Evolutionary conservation across 2,113 vertebrate species (phyloP), one percentile per base, ranked within the genome.

Genomic region (Dasyprocta punctata): DNA sequence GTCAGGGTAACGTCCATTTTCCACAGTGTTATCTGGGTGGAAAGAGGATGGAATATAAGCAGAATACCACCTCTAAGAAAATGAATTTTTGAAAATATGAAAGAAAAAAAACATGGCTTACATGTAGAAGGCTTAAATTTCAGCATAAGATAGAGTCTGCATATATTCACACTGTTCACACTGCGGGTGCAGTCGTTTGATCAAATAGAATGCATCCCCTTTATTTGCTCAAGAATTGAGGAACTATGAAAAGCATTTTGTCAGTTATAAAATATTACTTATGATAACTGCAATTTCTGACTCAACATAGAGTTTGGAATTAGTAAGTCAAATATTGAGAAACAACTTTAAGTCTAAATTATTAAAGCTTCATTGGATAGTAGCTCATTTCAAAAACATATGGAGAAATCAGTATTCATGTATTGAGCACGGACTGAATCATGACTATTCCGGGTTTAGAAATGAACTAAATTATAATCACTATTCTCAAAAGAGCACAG

Each of bases 151-250:
- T 86, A 52, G 93, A 52, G 47, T 14, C 12, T 71, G 30, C 47
- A 36, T 0, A 63, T 11, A 92, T 24, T 33, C 86, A 26, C 12
- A 60, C 41, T 71, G 5, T 36, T 73, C 5, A 44, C 20, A 54
- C 22, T 7, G 0, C 54, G 7, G 75, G 8, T 4, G 77, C 65
- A 77, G 16, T 69, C 38, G 65, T 82, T 73, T 47, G 38, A 9
- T 49, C 83, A 91, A 52, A 19, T 89, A 24, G 10, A 67, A 83
- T 41, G 28, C 6, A 41, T n/a, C 3, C 75, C 61, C 49, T 63
- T 54, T 30, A 56, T 73, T 90, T 93, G 36, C 58, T 95, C 24
- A 97, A 94, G 16, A 67, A 92, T 61, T 92, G 38, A 89, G 65
- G 49, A 94, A 56, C 24, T 28, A 6, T 30, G 26, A 85, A 92